A percentile compares a stretch with the other conserved stretches of the same genome.
Conservation (phyloP, 2,113 vertebrate species). For the Cairina moschata region DNA sequence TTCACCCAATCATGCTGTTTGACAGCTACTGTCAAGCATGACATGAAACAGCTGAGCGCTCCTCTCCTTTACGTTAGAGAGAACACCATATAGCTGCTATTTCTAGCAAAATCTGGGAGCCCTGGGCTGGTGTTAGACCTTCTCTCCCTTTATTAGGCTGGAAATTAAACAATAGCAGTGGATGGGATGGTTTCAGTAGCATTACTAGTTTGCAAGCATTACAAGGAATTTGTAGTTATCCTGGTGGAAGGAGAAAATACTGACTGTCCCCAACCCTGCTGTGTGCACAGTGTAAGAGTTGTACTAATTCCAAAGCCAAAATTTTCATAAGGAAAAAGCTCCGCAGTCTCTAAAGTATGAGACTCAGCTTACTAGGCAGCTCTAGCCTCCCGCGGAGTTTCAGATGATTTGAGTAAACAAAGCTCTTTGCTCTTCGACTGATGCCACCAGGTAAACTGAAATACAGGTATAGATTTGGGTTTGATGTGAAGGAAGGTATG, state of each 20-base stretch:
- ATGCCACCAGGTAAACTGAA: background rate
- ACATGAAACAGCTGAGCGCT: background rate
- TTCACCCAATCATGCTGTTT: background rate
- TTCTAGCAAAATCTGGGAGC: background rate
- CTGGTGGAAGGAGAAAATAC: background rate
- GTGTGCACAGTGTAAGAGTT: rapidly evolving
- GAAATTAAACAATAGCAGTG: background rate
- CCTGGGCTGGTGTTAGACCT: background rate
- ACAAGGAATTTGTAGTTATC: background rate
- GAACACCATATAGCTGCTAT: background rate
- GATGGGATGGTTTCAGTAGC: background rate
- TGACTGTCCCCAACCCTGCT: background rate
- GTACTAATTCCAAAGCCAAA: background rate
- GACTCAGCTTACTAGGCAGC: background rate
- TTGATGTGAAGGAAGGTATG: background rate
- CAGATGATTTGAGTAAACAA: background rate
- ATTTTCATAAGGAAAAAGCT: background rate
- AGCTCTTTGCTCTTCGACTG: background rate
- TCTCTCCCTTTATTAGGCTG: background rate
- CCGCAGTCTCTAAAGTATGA: background rate
- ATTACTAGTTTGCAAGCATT: background rate
- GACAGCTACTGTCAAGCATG: background rate
- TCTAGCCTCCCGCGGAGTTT: background rate
- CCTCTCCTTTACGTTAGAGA: background rate
- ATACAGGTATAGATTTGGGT: rapidly evolving